Percentiles rank a stretch among this genome's conserved stretches.
Conservation (phyloP, 2,888 invertebrate species). For the Trichogramma evanescens region DNA sequence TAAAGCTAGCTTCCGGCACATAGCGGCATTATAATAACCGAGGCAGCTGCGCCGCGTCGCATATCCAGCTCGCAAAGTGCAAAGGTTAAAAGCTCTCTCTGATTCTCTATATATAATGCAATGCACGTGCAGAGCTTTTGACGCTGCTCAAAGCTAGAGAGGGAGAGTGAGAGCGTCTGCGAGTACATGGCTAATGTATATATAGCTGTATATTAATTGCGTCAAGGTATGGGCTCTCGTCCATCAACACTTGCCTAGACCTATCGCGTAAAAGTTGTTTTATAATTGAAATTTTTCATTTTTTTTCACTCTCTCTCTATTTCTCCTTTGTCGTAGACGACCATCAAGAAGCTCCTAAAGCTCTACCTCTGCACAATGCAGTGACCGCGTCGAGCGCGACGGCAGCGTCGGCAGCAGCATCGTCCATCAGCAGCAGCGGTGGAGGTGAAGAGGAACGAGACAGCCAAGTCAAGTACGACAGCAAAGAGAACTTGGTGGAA, state of each 20-base stretch:
- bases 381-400: slow-evolving; percentile 25
- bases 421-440: slow-evolving; percentile 9
- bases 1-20: background rate
- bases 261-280: background rate
- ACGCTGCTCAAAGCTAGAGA: no score
- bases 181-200: slow-evolving; percentile 8
- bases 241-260: slow-evolving; percentile 18
- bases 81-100: background rate
- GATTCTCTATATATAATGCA: background rate
- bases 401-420: slow-evolving; percentile 17
- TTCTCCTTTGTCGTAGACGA: slow-evolving; percentile 25
- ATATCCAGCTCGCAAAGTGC: background rate
- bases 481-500: slow-evolving; percentile 31
- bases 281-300: background rate
- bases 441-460: slow-evolving; percentile 17
- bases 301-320: background rate
- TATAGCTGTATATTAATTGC: slow-evolving; percentile 21
- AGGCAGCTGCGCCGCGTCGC: background rate
- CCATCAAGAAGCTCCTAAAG: slow-evolving; percentile 31
- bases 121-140: no score
- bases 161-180: slow-evolving; percentile 10
- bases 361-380: slow-evolving; percentile 28
- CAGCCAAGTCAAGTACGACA: slow-evolving; percentile 13
- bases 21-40: background rate
- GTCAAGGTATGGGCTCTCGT: slow-evolving; percentile 10